These are phyloP conservation scores for Chaetops frenatus DNA, from an alignment of 2,113 vertebrate species.

Conservation along the genomic window DNA sequence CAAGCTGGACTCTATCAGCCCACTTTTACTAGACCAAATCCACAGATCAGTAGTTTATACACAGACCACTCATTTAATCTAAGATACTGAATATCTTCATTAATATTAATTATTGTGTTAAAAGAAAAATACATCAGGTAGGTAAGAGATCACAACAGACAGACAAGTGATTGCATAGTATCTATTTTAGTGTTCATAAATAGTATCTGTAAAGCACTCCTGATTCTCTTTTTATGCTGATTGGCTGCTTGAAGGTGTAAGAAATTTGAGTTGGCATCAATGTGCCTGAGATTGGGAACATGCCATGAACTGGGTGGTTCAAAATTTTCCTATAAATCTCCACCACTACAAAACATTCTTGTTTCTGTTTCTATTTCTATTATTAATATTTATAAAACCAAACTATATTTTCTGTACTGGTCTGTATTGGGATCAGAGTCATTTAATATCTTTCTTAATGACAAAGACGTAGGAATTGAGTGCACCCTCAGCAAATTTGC, in stretches of 20 bases:
- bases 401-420: background rate
- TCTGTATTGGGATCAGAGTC: background rate
- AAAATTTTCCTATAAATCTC: background rate
- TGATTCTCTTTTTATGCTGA: background rate
- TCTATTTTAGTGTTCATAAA: background rate
- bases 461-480: background rate
- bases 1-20: background rate
- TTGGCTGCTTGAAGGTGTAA: background rate
- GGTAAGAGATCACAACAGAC: background rate
- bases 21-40: background rate
- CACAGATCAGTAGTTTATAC: background rate
- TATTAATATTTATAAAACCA: background rate
- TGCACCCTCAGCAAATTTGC: background rate
- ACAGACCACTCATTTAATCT: background rate
- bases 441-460: background rate
- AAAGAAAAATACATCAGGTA: background rate
- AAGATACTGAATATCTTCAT: background rate
- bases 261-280: background rate
- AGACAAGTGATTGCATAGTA: background rate
- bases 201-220: background rate
- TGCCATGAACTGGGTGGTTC: background rate
- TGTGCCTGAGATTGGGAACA: background rate
- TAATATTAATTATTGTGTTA: background rate
- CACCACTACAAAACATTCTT: background rate
- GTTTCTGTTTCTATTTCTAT: background rate